Percentiles rank a stretch among this genome's conserved stretches.
These are phyloP conservation scores for Cotesia chilonis DNA, from an alignment of 1,140 invertebrate species.

Conservation along the genomic window DNA sequence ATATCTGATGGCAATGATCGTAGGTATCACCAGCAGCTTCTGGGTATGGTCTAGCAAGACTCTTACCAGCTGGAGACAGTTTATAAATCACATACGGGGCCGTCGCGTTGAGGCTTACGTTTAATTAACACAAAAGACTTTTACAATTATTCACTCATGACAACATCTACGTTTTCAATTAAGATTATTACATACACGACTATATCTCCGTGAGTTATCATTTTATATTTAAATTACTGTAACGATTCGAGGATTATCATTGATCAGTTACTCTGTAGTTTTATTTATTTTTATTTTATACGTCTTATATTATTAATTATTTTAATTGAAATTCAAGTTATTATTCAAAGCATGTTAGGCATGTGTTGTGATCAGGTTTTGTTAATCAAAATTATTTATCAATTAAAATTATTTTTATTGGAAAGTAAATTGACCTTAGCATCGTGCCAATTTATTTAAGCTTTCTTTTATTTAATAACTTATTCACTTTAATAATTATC, in stretches of 20 bases:
- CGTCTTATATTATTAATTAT: too few species aligned
- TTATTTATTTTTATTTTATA: too few species aligned
- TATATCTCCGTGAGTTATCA: background rate
- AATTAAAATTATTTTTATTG: constrained; percentile 21
- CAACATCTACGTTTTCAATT: too few species aligned
- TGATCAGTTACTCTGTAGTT: too few species aligned
- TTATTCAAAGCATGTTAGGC: background rate
- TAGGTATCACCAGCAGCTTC: constrained; percentile 96
- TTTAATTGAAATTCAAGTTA: too few species aligned
- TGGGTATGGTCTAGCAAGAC: constrained; percentile 99
- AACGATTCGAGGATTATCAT: too few species aligned
- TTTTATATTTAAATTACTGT: background rate
- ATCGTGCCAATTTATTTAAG: constrained; percentile 32
- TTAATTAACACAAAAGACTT: constrained; percentile 52
- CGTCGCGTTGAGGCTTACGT: constrained; percentile 77
- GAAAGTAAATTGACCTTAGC: constrained; percentile 10
- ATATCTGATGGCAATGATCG: constrained; percentile 95
- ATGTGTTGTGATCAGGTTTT: constrained; percentile 20
- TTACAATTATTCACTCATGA: constrained; percentile 12
- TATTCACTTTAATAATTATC: too few species aligned
- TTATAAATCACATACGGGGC: constrained; percentile 79
- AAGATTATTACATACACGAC: background rate
- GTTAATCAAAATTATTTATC: constrained; percentile 19
- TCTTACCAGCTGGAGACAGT: constrained; percentile 90
- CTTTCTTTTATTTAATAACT: background rate